Percentiles rank a stretch among this genome's conserved stretches.
Evolutionary conservation across 2,113 vertebrate genomes (phyloP).

Genomic region (Eira barbara): DNA sequence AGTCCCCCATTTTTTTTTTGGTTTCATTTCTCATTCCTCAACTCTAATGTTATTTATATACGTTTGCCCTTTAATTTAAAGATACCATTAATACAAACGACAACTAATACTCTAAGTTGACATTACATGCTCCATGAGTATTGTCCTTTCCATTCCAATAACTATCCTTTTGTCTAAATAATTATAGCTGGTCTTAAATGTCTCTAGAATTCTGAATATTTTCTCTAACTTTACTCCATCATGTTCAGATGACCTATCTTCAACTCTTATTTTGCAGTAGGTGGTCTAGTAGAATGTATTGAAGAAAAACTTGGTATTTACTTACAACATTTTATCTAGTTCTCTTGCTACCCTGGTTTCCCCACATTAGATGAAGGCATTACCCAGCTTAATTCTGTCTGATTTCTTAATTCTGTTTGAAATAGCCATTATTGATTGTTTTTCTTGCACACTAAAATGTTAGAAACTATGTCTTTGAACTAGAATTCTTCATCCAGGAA

Average conservation of each 20-base stretch:
- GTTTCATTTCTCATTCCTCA: neutral
- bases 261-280: neutral
- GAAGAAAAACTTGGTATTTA: neutral
- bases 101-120: neutral
- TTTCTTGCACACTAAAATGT: slow-evolving; percentile 13
- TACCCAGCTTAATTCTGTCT: neutral
- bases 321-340: neutral
- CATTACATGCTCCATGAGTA: neutral
- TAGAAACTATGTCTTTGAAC: slow-evolving; percentile 24
- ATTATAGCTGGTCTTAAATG: neutral
- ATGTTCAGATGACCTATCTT: neutral
- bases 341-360: neutral
- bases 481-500: slow-evolving; percentile 8
- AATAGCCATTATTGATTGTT: neutral
- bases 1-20: neutral
- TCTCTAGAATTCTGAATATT: neutral
- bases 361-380: neutral
- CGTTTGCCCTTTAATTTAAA: neutral
- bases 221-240: neutral
- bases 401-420: neutral
- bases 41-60: neutral
- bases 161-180: neutral
- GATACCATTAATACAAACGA: neutral
- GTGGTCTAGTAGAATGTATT: neutral
- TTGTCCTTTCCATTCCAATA: neutral